Evolutionary conservation across 2,797 vertebrate species (phyloP).

Genomic region (Capromys pilorides): DNA sequence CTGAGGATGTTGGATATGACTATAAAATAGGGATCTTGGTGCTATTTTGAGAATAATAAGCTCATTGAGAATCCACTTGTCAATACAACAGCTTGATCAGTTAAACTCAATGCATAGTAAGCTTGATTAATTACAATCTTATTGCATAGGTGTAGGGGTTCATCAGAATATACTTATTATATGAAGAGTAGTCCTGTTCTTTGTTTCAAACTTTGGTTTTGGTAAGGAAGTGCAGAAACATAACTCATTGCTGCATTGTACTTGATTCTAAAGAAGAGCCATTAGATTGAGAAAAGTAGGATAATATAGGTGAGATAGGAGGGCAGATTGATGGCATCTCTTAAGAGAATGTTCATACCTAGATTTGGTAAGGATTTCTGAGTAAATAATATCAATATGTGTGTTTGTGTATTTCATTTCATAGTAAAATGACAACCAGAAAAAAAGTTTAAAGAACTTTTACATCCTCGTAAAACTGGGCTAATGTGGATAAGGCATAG

Average conservation of each 20-base stretch:
- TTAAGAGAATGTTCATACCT: slow-evolving; percentile 11
- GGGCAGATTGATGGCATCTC: not conserved
- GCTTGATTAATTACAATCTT: not conserved
- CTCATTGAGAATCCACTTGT: not conserved
- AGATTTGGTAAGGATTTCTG: not conserved
- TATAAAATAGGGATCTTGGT: slow-evolving; percentile 1
- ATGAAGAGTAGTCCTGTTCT: not conserved
- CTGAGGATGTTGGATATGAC: not conserved
- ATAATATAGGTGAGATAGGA: not conserved
- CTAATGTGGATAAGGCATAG: not conserved
- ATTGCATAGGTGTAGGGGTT: not conserved
- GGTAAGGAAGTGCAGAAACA: not conserved
- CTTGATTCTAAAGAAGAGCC: not conserved
- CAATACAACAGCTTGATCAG: not conserved
- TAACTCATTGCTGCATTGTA: not conserved
- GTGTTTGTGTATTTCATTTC: not conserved
- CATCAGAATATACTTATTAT: not conserved
- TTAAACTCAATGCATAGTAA: not conserved
- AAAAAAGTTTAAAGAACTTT: slow-evolving; percentile 34
- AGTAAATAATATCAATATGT: not conserved
- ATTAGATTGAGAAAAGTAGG: not conserved
- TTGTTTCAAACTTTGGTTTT: slow-evolving; percentile 13
- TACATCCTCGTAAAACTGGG: slow-evolving; percentile 8
- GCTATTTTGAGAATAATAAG: not conserved
- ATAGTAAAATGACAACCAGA: slow-evolving; percentile 12